Base-by-base conservation (phyloP, 2,888 invertebrate genomes). In the Philonicus albiceps region DNA sequence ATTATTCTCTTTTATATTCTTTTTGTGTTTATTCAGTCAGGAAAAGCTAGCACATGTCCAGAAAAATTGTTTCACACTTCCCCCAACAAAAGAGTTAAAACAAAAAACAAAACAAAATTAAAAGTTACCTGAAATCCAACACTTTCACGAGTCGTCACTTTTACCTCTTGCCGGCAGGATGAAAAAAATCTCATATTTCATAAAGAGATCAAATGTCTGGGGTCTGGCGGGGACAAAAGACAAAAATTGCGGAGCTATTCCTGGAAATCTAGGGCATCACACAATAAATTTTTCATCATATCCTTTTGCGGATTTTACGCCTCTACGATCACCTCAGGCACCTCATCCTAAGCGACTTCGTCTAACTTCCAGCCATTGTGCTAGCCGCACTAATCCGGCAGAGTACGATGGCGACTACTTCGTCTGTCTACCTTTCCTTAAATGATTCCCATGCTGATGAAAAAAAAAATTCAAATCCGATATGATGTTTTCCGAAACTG, bases 71-170 rank as follows among this genome's bases (percentile, higher is more conserved):
- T 78, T 43, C 27, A 78, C 19, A 34, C 43, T 22, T 43, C 40
- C 6, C 6, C 22, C 1, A 27, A 43, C 3, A 78, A 49, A 43
- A 49, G 40, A 22, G 19, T 19, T 3, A 53, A 19, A 53, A n/a
- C n/a, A n/a, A n/a, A n/a, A n/a, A n/a, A n/a, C n/a, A n/a, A 43
- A n/a, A 53, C 16, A 53, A 3, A 11, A 64, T 3, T 1, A 64
- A 64, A 64, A 64, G 64, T 64, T 30, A 31, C 30, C 40, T 73
- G 84, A 40, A 84, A 84, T 8, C n/a, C 43, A 84, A 84, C 73
- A 84, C 84, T 73, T 84, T 43, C 43, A 84, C 72, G 73, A 55
- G 27, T 73, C 72, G 84, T 72, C 81, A 81, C 81, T 81, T 64
- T 81, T 84, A 40, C 84, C 84, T 19, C 27, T 73, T 73, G 40